Base-by-base conservation (phyloP, 2,888 invertebrate genomes). In the Coecobrya sp. region DNA sequence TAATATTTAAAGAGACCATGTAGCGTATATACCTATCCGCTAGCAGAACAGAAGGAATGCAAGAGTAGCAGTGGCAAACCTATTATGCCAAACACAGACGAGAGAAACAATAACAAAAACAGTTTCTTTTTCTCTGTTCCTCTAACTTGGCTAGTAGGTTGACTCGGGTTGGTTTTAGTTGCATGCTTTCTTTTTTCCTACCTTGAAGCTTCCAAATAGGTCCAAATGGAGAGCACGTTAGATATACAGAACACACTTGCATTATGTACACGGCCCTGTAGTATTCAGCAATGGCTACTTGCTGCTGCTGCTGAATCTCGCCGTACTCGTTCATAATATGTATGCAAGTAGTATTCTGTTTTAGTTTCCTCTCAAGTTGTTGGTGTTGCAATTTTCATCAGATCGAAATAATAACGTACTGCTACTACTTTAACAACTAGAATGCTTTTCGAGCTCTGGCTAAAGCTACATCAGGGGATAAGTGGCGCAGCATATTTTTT, bases 31-130 rank as follows among this genome's bases (percentile, higher is more conserved):
- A 36, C n/a, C n/a, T 30, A 45, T 73, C n/a, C n/a, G 42, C 68
- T 16, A n/a, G 42, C 19, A 42, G 42, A 25, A 7, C 5, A 42
- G 19, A 45, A 73, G 19, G 19, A 76, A n/a, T n/a, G n/a, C n/a
- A n/a, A 22, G 25, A 76, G 49, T 25, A 25, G 49, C 30, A 19
- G 36, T 0, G 27, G 25, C 30, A 79, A 79, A 59, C 11, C 55
- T 81, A 55, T 79, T 27, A 59, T 81, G 55, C 55, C 25, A 85
- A 85, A 65, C 42, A 62, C 16, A 82, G 22, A 13, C 42, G 13
- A 22, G n/a, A 85, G 85, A 85, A 85, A 85, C 85, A 85, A 85
- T 27, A 85, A 68, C 85, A 16, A 86, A 52, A 86, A 55, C 86
- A 27, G n/a, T 27, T 49, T 36, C 68, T 70, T 19, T 59, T 19